phyloP scores from a whole-genome alignment of 1,140 invertebrate genomes.

The Drosophila saltans region DNA sequence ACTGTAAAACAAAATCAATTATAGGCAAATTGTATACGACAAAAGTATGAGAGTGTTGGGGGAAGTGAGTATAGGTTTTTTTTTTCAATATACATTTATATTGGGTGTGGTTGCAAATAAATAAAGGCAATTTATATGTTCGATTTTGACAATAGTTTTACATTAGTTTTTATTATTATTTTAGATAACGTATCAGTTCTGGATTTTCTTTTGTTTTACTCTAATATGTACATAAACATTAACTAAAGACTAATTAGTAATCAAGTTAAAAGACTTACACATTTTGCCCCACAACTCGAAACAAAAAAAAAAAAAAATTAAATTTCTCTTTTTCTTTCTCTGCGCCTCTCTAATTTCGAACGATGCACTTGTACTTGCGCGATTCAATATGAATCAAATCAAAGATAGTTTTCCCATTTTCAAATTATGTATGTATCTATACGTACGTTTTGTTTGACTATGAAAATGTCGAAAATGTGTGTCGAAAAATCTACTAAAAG shows the following conservation, averaged over 20 bases:
- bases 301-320: neutral
- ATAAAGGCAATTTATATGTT: conserved; percentile 69
- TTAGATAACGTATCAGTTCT: conserved; percentile 69
- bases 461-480: conserved; percentile 18
- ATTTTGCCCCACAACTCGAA: neutral
- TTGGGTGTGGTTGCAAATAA: conserved; percentile 46
- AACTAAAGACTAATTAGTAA: conserved; percentile 16
- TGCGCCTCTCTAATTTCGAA: neutral
- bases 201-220: conserved; percentile 32
- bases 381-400: conserved; percentile 44
- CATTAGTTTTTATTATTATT: conserved; percentile 73
- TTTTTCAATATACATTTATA: neutral
- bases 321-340: neutral
- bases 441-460: conserved; percentile 4
- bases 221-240: conserved; percentile 38
- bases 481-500: conserved; percentile 39
- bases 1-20: conserved; percentile 81
- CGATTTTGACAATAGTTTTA: conserved; percentile 52
- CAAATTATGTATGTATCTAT: neutral
- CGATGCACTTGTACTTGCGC: neutral
- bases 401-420: conserved; percentile 5
- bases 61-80: conserved; percentile 10
- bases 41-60: conserved; percentile 23
- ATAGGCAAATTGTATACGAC: conserved; percentile 62
- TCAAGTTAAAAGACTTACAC: conserved; percentile 8